Base-by-base conservation (phyloP, 1,140 invertebrate species). In the Tetramorium simillimum region DNA sequence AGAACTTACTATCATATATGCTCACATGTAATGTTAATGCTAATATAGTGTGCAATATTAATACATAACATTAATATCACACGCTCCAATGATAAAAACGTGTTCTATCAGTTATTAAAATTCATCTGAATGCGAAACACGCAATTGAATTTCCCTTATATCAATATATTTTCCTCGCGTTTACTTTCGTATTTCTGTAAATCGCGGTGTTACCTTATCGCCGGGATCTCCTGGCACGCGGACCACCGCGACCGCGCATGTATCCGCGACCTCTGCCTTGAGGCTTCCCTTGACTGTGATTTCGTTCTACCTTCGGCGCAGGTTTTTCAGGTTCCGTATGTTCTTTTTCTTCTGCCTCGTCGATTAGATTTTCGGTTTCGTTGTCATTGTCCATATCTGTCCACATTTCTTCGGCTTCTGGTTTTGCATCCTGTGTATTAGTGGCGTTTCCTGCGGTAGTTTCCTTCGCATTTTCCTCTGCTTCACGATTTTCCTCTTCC, bases 211-310 rank as follows among this genome's bases (percentile, higher is more conserved):
- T 37, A 69, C 9, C 75, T 94, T 94, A 95, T 92, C 95, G 94
- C 18, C 94, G 92, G 7, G 94, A 95, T 90, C 94, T 93, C 72
- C 94, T 88, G 7, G 93, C 94, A 53, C 95, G 92, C 21, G 94
- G 94, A 40, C 91, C 93, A 43, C 87, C 89, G 7, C 94, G 92
- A 33, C 93, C 94, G 58, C 94, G 92, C 5, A 67, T 18, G 5
- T 63, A 91, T 28, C 87, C 91, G 43, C 91, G 85, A 28, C 90
- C 90, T 40, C 91, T 85, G 90, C 53, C 60, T 75, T 33, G 33
- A 33, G 33, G 56, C 7, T 81, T 89, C 12, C 84, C 16, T 67
- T 84, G 86, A 9, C 10, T 88, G 5, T 58, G 77, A 49, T 77
- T 70, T 18, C 86, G 91, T 10, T 92, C 90, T n/a, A 88, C 56